Conservation (phyloP, 2,797 vertebrate species). For the Betta splendens region DNA sequence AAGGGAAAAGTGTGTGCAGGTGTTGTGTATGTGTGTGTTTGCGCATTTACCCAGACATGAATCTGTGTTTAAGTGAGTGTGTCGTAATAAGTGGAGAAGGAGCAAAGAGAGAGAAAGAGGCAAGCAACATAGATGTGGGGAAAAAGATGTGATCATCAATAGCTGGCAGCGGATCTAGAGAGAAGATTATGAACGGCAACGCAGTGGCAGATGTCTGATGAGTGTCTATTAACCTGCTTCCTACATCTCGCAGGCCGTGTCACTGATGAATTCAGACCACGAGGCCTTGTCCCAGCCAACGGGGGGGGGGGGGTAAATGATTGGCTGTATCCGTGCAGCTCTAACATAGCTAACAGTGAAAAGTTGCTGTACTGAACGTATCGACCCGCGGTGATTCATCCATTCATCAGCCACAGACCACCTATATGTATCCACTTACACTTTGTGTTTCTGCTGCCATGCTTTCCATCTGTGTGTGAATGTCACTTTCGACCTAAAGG, state of each 20-base stretch:
- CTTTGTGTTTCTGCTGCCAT: conserved; percentile 9
- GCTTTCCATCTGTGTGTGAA: neutral
- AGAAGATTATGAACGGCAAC: conserved; percentile 85
- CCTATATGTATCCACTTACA: conserved; percentile 11
- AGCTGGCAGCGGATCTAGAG: conserved; percentile 84
- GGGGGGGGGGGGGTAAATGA: conserved; percentile 79
- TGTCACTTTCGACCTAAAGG: conserved; percentile 1
- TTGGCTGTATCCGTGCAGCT: conserved; percentile 72
- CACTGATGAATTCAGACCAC: conserved; percentile 83
- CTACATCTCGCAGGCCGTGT: conserved; percentile 80
- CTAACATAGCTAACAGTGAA: conserved; percentile 69
- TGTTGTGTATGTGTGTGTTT: no score
- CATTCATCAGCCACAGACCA: conserved; percentile 5
- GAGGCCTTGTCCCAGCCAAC: conserved; percentile 84
- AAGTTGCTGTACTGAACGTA: conserved; percentile 55
- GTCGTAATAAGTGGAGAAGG: conserved; percentile 39
- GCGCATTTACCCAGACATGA: conserved; percentile 26
- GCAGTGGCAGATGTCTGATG: conserved; percentile 87
- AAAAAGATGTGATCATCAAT: conserved; percentile 83
- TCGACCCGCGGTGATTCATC: conserved; percentile 57
- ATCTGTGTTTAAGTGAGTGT: conserved; percentile 36
- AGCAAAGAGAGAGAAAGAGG: conserved; percentile 25
- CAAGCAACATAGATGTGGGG: conserved; percentile 65
- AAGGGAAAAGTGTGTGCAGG: conserved; percentile 37
- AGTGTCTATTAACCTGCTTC: conserved; percentile 88